A percentile compares a stretch with the other conserved stretches of the same genome.
Evolutionary conservation across 2,113 vertebrate genomes (phyloP).

Genomic region (Crotophaga sulcirostris): DNA sequence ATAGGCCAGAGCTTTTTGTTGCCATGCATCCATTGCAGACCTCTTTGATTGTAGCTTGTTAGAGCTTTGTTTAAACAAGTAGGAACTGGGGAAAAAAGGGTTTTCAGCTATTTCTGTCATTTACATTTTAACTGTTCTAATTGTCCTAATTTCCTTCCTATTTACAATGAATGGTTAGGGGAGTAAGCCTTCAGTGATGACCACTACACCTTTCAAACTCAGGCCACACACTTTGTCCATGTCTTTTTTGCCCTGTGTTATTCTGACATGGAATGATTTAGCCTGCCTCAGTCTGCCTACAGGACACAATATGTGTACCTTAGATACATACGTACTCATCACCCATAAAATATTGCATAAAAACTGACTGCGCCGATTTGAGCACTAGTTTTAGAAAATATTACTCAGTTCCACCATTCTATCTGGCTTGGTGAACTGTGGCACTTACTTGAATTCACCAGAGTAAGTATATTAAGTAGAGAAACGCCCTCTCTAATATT

Average conservation of each 20-base stretch:
- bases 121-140: constrained; percentile 81
- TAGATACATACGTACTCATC: background rate
- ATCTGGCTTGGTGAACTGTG: background rate
- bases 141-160: constrained; percentile 61
- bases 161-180: constrained; percentile 4
- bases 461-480: background rate
- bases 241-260: background rate
- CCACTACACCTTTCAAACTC: background rate
- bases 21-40: constrained; percentile 77
- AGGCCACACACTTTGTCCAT: background rate
- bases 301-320: background rate
- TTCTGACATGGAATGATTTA: background rate
- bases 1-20: constrained; percentile 73
- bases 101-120: constrained; percentile 79
- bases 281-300: background rate
- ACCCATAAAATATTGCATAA: background rate
- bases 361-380: background rate
- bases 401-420: background rate
- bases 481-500: background rate
- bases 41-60: constrained; percentile 80
- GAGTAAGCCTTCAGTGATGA: background rate
- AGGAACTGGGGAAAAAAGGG: constrained; percentile 50
- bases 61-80: constrained; percentile 83
- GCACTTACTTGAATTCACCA: background rate
- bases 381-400: background rate